Base-by-base conservation (phyloP, 2,888 invertebrate genomes). In the Caenorhabditis uteleia region DNA sequence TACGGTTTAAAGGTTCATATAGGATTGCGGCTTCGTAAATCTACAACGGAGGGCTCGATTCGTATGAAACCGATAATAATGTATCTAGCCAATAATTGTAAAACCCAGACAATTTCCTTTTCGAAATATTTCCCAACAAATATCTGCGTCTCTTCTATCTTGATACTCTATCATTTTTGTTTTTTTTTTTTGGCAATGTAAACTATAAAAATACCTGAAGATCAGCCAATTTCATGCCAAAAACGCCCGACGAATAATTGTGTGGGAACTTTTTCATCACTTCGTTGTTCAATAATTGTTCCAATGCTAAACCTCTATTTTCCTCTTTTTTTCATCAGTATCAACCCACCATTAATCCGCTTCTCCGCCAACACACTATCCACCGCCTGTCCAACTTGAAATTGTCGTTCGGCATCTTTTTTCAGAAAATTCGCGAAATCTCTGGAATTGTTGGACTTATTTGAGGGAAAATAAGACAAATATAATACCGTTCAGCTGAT, bases 171-270 rank as follows among this genome's bases (percentile, higher is more conserved):
- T n/a, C n/a, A n/a, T n/a, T n/a, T n/a, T n/a, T n/a, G n/a, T n/a
- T n/a, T n/a, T n/a, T n/a, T n/a, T n/a, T n/a, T n/a, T n/a, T n/a
- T n/a, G n/a, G n/a, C n/a, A n/a, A n/a, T n/a, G n/a, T n/a, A n/a
- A n/a, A n/a, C n/a, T n/a, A 46, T 12, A 33, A 51, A 46, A 27
- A 26, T 4, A 66, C 70, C 45, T 64, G 59, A 23, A 77, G 51
- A 50, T 74, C 70, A 8, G 58, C 61, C 18, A 76, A 48, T 16
- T 59, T 50, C 51, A 78, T 51, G 18, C 79, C 79, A 36, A 79
- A 75, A 3, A 74, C 62, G 10, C 79, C 78, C 12, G 76, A 73
- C 14, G 60, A 70, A 50, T 79, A 79, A 14, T 45, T 53, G 51
- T 75, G 60, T 20, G 80, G 80, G 49, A 67, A 75, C 18, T 57